These are phyloP conservation scores for Emydura subglobosa DNA, from an alignment of 2,113 vertebrate genomes.

Conservation along the genomic window DNA sequence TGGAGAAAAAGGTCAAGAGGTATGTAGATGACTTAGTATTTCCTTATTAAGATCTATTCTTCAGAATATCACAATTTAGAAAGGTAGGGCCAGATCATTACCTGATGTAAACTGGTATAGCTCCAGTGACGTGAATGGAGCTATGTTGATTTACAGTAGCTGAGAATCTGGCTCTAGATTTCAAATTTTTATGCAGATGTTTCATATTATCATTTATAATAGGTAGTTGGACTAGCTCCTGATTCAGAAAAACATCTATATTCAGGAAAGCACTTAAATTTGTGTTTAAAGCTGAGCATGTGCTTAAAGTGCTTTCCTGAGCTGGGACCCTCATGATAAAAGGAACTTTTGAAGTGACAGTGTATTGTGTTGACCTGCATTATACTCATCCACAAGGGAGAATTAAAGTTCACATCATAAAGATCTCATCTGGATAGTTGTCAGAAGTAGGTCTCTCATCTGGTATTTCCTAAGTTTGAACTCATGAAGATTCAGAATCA, in stretches of 20 bases:
- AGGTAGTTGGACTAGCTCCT: not conserved
- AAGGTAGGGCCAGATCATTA: not conserved
- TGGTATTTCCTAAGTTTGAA: not conserved
- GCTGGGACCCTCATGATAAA: not conserved
- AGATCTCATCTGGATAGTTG: not conserved
- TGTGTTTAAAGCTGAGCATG: not conserved
- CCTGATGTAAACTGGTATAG: not conserved
- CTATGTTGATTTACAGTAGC: not conserved
- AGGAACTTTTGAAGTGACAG: not conserved
- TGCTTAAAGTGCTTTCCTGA: not conserved
- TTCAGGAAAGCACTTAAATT: not conserved
- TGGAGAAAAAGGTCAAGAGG: constrained; percentile 84
- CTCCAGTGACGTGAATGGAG: not conserved
- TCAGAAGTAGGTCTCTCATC: not conserved
- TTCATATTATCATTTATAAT: not conserved
- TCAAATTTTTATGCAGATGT: not conserved
- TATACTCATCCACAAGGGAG: not conserved
- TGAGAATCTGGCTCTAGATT: not conserved
- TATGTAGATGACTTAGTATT: constrained; percentile 56
- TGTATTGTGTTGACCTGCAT: not conserved
- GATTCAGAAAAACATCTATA: not conserved
- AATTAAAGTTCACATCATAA: not conserved
- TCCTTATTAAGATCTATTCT: not conserved
- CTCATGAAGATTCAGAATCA: not conserved
- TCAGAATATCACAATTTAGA: not conserved